These are phyloP conservation scores for Temnothorax nylanderi DNA, from an alignment of 1,140 invertebrate genomes.

Conservation along the genomic window DNA sequence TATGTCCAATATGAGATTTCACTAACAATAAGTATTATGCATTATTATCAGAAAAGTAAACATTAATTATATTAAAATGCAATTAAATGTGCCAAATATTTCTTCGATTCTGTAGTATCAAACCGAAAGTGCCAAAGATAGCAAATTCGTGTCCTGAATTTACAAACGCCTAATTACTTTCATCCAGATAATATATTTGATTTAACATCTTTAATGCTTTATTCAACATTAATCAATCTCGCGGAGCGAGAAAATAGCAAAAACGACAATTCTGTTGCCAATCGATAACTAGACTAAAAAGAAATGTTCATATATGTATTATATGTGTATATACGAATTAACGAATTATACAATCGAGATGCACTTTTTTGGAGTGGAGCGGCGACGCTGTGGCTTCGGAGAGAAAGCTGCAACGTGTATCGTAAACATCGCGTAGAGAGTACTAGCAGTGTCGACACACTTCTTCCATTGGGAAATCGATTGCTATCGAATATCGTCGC, in stretches of 20 bases:
- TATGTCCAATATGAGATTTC: not conserved
- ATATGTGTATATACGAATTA: not conserved
- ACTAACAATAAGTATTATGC: not conserved
- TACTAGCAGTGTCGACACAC: conserved; percentile 65
- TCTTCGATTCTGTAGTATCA: too few relatives aligned
- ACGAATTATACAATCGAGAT: not conserved
- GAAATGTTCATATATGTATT: not conserved
- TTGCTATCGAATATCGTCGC: conserved; percentile 36
- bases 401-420: conserved; percentile 74
- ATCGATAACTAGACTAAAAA: not conserved
- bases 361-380: not conserved
- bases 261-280: not conserved
- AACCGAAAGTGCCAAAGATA: not conserved
- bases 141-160: not conserved
- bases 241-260: not conserved
- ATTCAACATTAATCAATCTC: not conserved
- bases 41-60: not conserved
- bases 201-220: not conserved
- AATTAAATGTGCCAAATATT: too few relatives aligned
- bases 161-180: too few relatives aligned
- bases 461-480: conserved; percentile 69
- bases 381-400: conserved; percentile 47
- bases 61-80: too few relatives aligned
- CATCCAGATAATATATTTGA: not conserved
- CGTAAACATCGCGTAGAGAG: conserved; percentile 72